phyloP scores from a whole-genome alignment of 2,797 vertebrate species.

The Tiaroga cobitis region DNA sequence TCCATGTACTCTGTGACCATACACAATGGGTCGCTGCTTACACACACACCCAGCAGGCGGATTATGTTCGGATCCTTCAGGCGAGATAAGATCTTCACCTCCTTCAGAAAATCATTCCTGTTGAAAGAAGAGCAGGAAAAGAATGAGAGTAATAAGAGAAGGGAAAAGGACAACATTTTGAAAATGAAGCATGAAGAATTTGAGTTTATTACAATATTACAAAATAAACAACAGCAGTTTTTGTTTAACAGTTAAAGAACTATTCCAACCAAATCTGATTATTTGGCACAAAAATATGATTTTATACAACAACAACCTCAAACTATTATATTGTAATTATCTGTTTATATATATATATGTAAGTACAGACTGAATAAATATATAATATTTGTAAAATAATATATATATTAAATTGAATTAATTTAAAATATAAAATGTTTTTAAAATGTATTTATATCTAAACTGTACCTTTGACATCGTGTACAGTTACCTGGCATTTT shows the following conservation, averaged over 20 bases:
- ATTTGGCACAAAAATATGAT: neutral
- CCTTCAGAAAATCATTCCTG: constrained; percentile 94
- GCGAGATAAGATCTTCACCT: constrained; percentile 92
- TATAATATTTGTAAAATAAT: neutral
- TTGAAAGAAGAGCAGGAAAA: constrained; percentile 20
- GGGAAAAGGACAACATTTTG: neutral
- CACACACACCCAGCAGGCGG: constrained; percentile 89
- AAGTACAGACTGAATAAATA: too few relatives aligned
- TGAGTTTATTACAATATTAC: neutral
- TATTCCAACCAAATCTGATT: neutral
- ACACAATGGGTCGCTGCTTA: constrained; percentile 90
- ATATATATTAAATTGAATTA: too few relatives aligned
- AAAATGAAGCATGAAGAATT: neutral
- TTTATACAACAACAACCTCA: neutral
- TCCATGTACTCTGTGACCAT: constrained; percentile 98
- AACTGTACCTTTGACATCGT: neutral
- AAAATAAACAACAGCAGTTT: neutral
- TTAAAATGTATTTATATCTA: neutral
- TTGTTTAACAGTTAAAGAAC: neutral
- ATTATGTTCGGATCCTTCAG: constrained; percentile 95
- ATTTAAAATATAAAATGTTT: neutral
- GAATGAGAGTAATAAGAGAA: neutral
- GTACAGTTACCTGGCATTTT: constrained; percentile 87
- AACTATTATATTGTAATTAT: neutral
- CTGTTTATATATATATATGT: too few relatives aligned